Conservation (phyloP, 2,113 vertebrate genomes). For the Chionodraco myersi region DNA sequence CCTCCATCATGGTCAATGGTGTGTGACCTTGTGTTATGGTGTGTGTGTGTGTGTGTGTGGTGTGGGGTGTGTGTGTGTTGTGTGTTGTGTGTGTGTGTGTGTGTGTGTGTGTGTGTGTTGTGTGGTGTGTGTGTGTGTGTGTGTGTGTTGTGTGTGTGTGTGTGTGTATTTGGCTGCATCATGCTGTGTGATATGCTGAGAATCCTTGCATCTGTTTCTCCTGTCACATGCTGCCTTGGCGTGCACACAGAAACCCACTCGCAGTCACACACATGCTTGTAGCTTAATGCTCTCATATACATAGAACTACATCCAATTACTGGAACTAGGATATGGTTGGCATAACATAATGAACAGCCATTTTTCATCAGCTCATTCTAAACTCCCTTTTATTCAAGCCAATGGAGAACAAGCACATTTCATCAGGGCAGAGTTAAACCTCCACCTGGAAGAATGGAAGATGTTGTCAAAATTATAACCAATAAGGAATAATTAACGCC, state of each 20-base stretch:
- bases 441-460: background rate
- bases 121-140: conserved; percentile 13
- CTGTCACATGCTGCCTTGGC: conserved; percentile 17
- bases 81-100: background rate
- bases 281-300: conserved; percentile 7
- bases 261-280: background rate
- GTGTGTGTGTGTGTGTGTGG: background rate
- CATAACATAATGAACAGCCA: conserved; percentile 72
- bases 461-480: background rate
- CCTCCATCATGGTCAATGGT: too few species aligned
- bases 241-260: background rate
- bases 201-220: conserved; percentile 36
- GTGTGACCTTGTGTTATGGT: too few species aligned
- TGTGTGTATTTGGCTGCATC: conserved; percentile 19
- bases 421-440: background rate
- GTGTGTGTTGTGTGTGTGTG: conserved; percentile 17
- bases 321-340: conserved; percentile 67
- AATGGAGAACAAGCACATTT: background rate
- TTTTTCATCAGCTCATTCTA: conserved; percentile 59
- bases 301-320: conserved; percentile 62
- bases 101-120: background rate
- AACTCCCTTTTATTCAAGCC: conserved; percentile 1
- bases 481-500: background rate
- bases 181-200: conserved; percentile 25
- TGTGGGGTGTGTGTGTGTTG: conserved; percentile 2